These are phyloP conservation scores for Drosophila novamexicana DNA, from an alignment of 1,140 invertebrate genomes.

Conservation along the genomic window DNA sequence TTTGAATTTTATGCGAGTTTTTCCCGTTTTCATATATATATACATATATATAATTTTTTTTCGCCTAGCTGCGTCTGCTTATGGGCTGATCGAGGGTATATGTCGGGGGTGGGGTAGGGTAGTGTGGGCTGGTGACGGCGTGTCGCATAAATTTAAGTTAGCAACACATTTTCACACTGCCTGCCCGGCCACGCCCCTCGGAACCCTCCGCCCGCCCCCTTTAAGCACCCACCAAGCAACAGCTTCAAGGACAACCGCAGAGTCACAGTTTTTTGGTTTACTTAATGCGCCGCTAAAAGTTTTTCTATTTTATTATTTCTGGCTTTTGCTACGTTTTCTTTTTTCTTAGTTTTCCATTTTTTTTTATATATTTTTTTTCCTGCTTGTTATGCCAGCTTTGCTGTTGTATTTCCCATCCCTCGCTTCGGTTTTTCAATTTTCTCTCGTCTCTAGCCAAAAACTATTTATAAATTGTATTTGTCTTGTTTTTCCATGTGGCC, in stretches of 20 bases:
- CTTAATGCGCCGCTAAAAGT: constrained; percentile 81
- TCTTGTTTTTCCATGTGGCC: constrained; percentile 57
- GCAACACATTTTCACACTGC: constrained; percentile 74
- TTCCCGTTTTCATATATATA: constrained; percentile 30
- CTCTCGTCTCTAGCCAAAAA: constrained; percentile 63
- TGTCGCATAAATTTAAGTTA: constrained; percentile 82
- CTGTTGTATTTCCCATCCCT: constrained; percentile 9
- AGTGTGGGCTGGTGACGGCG: constrained; percentile 21
- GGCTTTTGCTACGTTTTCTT: constrained; percentile 55
- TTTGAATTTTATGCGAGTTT: constrained; percentile 80
- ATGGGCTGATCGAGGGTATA: constrained; percentile 10
- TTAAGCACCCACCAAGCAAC: neutral
- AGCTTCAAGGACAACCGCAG: constrained; percentile 74
- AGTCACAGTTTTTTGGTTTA: constrained; percentile 79
- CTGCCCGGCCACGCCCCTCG: neutral
- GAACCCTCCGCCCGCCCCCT: neutral
- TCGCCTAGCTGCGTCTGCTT: neutral
- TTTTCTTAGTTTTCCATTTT: neutral
- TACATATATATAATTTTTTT: constrained; percentile 1
- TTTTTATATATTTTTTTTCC: constrained; percentile 8
- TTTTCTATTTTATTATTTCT: constrained; percentile 82
- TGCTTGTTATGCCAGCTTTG: neutral
- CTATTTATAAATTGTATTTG: constrained; percentile 78
- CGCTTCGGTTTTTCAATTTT: constrained; percentile 72
- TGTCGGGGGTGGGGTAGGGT: neutral